These are phyloP conservation scores for Cairina moschata DNA, from an alignment of 2,113 vertebrate genomes.

Conservation along the genomic window DNA sequence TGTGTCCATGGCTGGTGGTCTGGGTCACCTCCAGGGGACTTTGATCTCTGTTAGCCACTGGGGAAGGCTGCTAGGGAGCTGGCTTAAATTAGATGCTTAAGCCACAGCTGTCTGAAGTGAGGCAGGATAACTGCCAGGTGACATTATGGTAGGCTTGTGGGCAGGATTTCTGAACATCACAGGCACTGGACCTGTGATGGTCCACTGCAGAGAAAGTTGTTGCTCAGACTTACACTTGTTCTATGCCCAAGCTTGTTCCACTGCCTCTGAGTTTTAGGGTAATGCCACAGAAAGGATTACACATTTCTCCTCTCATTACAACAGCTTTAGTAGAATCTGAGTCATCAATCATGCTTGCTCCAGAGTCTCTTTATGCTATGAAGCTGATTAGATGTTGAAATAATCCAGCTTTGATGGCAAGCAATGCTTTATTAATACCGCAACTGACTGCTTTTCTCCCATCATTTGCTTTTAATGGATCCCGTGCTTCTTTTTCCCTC, in stretches of 20 bases:
- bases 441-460: not conserved
- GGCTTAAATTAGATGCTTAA: not conserved
- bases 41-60: not conserved
- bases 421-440: not conserved
- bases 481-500: not conserved
- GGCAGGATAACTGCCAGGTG: not conserved
- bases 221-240: too few relatives aligned
- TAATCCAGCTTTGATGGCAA: constrained; percentile 34
- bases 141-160: not conserved
- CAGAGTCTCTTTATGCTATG: not conserved
- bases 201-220: too few relatives aligned
- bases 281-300: not conserved
- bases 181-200: not conserved
- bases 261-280: not conserved
- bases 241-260: not conserved
- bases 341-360: not conserved
- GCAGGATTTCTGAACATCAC: not conserved
- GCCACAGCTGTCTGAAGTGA: not conserved
- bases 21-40: not conserved
- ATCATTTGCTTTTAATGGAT: not conserved
- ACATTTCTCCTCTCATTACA: constrained; percentile 2
- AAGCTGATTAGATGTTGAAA: constrained; percentile 38
- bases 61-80: not conserved
- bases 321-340: not conserved
- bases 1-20: not conserved